Conservation (phyloP, 1,140 invertebrate genomes). For the Dryas iulia region DNA sequence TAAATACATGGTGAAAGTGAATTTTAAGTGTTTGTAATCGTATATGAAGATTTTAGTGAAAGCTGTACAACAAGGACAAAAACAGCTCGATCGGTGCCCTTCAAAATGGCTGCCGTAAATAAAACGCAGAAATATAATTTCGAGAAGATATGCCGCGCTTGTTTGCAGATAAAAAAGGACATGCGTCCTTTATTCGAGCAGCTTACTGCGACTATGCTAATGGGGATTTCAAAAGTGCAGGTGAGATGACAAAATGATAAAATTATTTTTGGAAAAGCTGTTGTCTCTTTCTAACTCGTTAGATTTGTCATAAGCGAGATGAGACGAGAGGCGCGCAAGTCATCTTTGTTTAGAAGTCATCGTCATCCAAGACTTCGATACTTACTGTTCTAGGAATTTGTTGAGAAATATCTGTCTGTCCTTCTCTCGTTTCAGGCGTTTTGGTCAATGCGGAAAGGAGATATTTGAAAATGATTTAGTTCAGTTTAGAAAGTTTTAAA, state of each 20-base stretch:
- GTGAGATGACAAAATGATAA: constrained; percentile 69
- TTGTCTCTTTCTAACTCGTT: constrained; percentile 59
- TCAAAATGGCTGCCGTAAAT: constrained; percentile 72
- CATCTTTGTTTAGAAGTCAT: constrained; percentile 76
- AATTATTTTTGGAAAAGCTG: constrained; percentile 59
- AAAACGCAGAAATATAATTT: constrained; percentile 66
- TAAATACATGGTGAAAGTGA: background rate
- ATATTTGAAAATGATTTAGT: constrained; percentile 12
- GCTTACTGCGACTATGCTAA: constrained; percentile 82
- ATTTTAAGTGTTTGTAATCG: background rate
- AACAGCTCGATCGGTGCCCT: constrained; percentile 55
- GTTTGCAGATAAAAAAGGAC: constrained; percentile 82
- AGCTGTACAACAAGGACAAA: constrained; percentile 62
- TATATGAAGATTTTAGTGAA: constrained; percentile 4
- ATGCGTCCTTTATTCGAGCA: constrained; percentile 83
- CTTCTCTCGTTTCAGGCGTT: constrained; percentile 44
- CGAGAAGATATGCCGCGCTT: constrained; percentile 83
- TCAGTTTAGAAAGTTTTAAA: background rate
- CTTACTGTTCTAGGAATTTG: constrained; percentile 62
- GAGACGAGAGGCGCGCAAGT: constrained; percentile 45
- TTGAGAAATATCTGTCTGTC: constrained; percentile 70
- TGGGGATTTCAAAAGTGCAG: constrained; percentile 81
- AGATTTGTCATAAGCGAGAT: constrained; percentile 25
- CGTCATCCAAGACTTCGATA: constrained; percentile 55
- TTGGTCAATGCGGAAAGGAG: constrained; percentile 20